These are phyloP conservation scores for Crepidodera aurea DNA, from an alignment of 2,888 invertebrate genomes.

Conservation along the genomic window DNA sequence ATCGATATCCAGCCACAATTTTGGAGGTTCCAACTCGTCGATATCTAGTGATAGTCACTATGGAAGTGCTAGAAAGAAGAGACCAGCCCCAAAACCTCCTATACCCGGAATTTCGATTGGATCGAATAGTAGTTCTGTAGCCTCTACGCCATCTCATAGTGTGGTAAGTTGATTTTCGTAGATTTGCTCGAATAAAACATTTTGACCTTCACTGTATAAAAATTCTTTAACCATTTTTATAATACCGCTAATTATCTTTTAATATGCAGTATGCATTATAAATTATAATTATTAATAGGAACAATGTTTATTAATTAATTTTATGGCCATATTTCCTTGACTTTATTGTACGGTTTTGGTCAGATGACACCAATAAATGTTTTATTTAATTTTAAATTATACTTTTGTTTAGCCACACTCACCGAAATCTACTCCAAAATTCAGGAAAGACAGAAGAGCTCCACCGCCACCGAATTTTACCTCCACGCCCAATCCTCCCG, in stretches of 20 bases:
- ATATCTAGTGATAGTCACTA: slow-evolving; percentile 54
- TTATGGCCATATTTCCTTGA: no score
- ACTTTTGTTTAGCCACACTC: slow-evolving; percentile 52
- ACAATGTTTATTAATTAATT: no score
- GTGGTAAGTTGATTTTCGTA: slow-evolving; percentile 52
- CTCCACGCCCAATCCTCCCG: slow-evolving; percentile 48
- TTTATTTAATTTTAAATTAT: no score
- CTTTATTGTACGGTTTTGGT: no score
- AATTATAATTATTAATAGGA: no score
- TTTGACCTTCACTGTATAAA: background rate
- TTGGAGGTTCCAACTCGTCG: slow-evolving; percentile 60
- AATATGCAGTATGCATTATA: no score
- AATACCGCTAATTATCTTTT: no score
- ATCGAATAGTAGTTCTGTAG: slow-evolving; percentile 51
- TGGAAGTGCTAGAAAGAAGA: slow-evolving; percentile 68
- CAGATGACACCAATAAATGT: no score
- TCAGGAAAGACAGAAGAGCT: slow-evolving; percentile 71
- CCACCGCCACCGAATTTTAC: slow-evolving; percentile 63
- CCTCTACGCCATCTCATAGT: slow-evolving; percentile 57
- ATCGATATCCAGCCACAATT: slow-evolving; percentile 3
- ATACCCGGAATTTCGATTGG: slow-evolving; percentile 41
- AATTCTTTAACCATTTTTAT: background rate
- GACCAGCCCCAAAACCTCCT: slow-evolving; percentile 75
- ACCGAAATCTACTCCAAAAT: slow-evolving; percentile 63
- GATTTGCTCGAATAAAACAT: no score